Evolutionary conservation across 2,797 vertebrate genomes (phyloP), one percentile per base, ranked within the genome.

Genomic region (Rhinichthys osculus): DNA sequence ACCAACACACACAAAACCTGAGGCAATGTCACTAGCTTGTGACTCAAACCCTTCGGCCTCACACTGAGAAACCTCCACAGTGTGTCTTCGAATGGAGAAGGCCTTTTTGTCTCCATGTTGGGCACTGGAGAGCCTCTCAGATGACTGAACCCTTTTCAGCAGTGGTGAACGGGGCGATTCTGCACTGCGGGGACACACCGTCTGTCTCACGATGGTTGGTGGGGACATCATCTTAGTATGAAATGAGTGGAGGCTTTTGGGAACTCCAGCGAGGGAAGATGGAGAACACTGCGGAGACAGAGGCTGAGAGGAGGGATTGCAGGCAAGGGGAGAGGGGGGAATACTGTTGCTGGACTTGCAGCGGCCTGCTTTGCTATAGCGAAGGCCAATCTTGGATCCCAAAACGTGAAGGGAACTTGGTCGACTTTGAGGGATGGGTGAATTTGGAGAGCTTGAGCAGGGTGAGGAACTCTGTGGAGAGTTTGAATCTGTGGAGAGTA

Each of bases 271-370:
- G 1, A 98, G 93, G 0, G 97, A 97, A 0, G 98, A 98, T 0
- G 97, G 96, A 0, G 97, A 97, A 77, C 96, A 96, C 54, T 97
- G 97, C 0, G 98, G 98, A 0, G 98, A 98, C 27, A 97, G 93
- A 0, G 96, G 96, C 88, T 97, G 97, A 5, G 96, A 92, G 19
- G 95, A 95, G 0, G 97, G 96, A 1, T 96, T 97, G 89, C 97
- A 97, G 89, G 96, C 98, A 86, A 99, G 94, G 2, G 98, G 98
- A 0, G 98, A 99, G 0, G 98, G 98, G 0, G 98, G 98, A 88
- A 99, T 99, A 93, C 97, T 99, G 95, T 97, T 99, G 89, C 96
- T 98, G 6, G 98, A 99, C 92, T 99, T 99, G 82, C 98, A 96
- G 4, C 98, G 97, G 35, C 97, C 96, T 16, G 96, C 94, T 92